Base-by-base conservation (phyloP, 2,113 vertebrate genomes). In the Sakesphorus luctuosus region DNA sequence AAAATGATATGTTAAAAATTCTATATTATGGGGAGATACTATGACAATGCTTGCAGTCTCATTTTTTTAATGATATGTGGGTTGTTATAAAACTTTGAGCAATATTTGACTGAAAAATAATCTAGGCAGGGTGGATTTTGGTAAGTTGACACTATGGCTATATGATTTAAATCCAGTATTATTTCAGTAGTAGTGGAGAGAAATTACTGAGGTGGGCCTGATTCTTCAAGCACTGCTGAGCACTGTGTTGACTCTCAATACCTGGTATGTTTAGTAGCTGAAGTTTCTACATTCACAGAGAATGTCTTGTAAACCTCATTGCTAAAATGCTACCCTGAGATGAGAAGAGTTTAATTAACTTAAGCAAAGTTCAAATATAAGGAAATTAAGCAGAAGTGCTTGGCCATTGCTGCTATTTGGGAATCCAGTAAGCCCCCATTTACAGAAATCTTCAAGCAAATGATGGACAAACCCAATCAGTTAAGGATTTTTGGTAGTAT, bases 291-390 rank as follows among this genome's bases (percentile, higher is more conserved):
- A 44, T 36, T 88, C 65, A 88, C 24, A 77, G 59, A 90, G 25
- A 67, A 58, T 18, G 46, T 69, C 63, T 55, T 80, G 82, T 61
- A 81, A 93, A 88, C 43, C 18, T 78, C 86, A 56, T 76, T 55
- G 53, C 31, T 93, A 56, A 84, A 95, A 95, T 76, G 21, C 18
- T 59, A 88, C 49, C 73, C 82, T 73, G 50, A 92, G n/a, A 58
- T 85, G 52, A 95, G 33, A 87, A 79, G 53, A 63, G 25, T 62
- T 91, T 66, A 68, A 75, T 71, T 87, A 84, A 58, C 38, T 84
- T 82, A 84, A 89, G 33, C 28, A 84, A 94, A 93, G 63, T 89
- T 93, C 65, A 92, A 89, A 91, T 5, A 86, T 56, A 84, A 91
- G 50, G 76, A 61, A 80, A 67, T 58, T 1, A 25, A n/a, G 85